phyloP scores from a whole-genome alignment of 1,140 invertebrate species.

The Eriocheir sinensis region DNA sequence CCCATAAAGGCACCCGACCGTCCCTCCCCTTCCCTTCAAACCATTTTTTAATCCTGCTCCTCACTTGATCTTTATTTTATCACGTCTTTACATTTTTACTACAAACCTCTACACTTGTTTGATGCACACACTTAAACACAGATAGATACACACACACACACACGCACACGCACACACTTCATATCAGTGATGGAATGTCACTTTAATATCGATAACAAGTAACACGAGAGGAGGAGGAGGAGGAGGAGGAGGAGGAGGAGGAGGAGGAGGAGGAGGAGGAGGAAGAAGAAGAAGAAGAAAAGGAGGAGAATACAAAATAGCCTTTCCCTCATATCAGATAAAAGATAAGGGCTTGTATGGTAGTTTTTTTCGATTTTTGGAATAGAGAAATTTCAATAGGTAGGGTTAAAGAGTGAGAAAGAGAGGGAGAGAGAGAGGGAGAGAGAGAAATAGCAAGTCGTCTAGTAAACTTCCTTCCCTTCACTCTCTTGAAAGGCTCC shows the following conservation, averaged over 20 bases:
- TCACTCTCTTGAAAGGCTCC: too few relatives aligned
- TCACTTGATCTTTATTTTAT: background rate
- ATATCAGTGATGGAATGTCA: background rate
- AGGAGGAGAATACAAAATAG: background rate
- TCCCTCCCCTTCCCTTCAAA: background rate
- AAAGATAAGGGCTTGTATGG: background rate
- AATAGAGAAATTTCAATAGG: background rate
- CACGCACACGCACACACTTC: background rate
- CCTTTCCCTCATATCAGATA: background rate
- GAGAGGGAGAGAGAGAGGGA: constrained; percentile 20
- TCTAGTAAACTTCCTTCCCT: too few relatives aligned
- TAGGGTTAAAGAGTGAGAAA: background rate
- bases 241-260: background rate
- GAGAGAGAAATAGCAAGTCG: too few relatives aligned
- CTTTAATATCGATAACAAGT: constrained; percentile 26
- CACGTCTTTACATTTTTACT: background rate
- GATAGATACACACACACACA: background rate
- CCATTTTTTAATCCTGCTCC: background rate
- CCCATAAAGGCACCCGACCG: background rate
- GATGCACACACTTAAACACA: constrained; percentile 8
- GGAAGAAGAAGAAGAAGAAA: background rate
- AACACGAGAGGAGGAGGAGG: background rate
- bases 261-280: background rate
- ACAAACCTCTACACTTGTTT: too few relatives aligned
- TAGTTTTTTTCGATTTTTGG: background rate